Percentiles rank a stretch among this genome's conserved stretches.
These are phyloP conservation scores for Rhadina sibilatrix DNA, from an alignment of 2,113 vertebrate genomes.

Conservation along the genomic window DNA sequence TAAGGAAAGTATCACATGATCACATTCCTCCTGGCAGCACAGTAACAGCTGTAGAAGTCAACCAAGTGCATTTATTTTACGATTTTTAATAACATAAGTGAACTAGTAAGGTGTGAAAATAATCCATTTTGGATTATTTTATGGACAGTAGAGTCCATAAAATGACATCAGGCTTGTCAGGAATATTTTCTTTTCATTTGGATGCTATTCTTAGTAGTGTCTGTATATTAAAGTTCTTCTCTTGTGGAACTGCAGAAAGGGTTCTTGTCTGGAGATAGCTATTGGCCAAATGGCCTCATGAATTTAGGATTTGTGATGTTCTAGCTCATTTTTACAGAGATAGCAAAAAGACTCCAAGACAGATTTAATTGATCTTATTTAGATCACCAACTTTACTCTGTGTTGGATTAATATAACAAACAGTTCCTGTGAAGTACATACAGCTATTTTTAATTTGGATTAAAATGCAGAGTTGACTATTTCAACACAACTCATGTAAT, in stretches of 20 bases:
- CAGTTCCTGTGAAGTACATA: neutral
- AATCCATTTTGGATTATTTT: neutral
- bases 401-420: neutral
- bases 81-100: neutral
- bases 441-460: conserved; percentile 1
- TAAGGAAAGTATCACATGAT: neutral
- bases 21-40: neutral
- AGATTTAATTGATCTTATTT: neutral
- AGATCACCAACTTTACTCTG: neutral
- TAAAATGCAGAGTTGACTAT: neutral
- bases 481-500: neutral
- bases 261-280: neutral
- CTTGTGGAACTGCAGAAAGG: neutral
- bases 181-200: neutral
- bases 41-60: neutral
- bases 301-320: neutral
- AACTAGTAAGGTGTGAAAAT: neutral
- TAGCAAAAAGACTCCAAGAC: neutral
- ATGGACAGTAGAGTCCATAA: neutral
- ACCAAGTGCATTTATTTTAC: neutral
- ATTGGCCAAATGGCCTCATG: neutral
- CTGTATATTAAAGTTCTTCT: neutral
- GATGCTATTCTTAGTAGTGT: neutral
- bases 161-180: neutral
- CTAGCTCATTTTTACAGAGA: neutral